Percentiles rank a stretch among this genome's conserved stretches.
These are phyloP conservation scores for Isoperla grammatica DNA, from an alignment of 2,888 invertebrate species.

Conservation along the genomic window DNA sequence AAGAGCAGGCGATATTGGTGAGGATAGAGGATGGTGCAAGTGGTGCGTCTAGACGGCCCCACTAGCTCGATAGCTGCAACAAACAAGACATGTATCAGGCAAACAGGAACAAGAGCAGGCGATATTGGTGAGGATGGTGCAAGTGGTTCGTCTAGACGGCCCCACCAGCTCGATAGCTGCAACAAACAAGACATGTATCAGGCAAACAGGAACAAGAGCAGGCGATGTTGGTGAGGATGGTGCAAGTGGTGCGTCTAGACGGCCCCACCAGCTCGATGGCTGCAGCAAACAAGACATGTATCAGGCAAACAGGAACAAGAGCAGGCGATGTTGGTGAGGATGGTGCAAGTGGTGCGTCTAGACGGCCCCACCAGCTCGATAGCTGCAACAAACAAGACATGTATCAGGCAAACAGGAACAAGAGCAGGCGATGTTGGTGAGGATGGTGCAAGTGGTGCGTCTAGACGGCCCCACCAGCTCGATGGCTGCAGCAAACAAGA, in stretches of 20 bases:
- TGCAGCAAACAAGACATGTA: slow-evolving; percentile 42
- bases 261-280: slow-evolving; percentile 82
- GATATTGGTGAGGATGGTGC: slow-evolving; percentile 74
- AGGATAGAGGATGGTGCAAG: slow-evolving; percentile 74
- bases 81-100: slow-evolving; percentile 62
- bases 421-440: slow-evolving; percentile 81
- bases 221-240: slow-evolving; percentile 74
- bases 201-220: slow-evolving; percentile 74
- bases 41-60: slow-evolving; percentile 67
- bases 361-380: slow-evolving; percentile 78
- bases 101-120: too few relatives aligned
- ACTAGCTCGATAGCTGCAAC: slow-evolving; percentile 77
- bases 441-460: slow-evolving; percentile 70
- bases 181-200: too few relatives aligned
- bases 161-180: slow-evolving; percentile 79
- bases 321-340: slow-evolving; percentile 76
- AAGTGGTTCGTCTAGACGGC: slow-evolving; percentile 66
- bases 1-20: slow-evolving; percentile 80
- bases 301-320: slow-evolving; percentile 71
- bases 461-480: slow-evolving; percentile 74
- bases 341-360: slow-evolving; percentile 68
- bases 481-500: too few relatives aligned
- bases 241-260: slow-evolving; percentile 66
- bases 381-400: slow-evolving; percentile 50
- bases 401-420: too few relatives aligned